A percentile compares a stretch with the other conserved stretches of the same genome.
Conservation (phyloP, 2,888 invertebrate species). For the Pollenia angustigena region DNA sequence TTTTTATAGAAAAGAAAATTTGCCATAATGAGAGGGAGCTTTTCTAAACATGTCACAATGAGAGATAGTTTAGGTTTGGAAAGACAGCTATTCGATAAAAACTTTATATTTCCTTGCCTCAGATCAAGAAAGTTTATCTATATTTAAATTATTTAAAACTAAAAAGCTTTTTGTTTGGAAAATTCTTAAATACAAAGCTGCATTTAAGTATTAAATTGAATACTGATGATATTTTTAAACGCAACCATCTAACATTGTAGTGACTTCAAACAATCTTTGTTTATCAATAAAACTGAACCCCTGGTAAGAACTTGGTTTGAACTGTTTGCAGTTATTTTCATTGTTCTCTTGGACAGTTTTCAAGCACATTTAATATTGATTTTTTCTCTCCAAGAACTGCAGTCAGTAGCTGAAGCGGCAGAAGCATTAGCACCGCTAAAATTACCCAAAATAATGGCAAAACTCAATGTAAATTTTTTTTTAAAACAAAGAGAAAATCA, state of each 20-base stretch:
- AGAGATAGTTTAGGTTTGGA: too few relatives aligned
- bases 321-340: background rate
- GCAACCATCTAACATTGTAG: background rate
- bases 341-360: slow-evolving; percentile 22
- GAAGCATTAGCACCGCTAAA: background rate
- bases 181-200: too few relatives aligned
- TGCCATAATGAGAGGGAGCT: too few relatives aligned
- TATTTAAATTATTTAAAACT: too few relatives aligned
- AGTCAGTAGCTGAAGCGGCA: background rate
- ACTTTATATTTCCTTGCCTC: too few relatives aligned
- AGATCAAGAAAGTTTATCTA: too few relatives aligned
- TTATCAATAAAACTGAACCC: background rate
- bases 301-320: background rate
- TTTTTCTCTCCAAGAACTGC: slow-evolving; percentile 29
- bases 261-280: background rate
- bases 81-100: too few relatives aligned
- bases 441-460: slow-evolving; percentile 2
- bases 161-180: too few relatives aligned
- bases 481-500: background rate
- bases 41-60: too few relatives aligned
- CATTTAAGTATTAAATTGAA: too few relatives aligned
- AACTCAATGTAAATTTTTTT: slow-evolving; percentile 7
- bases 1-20: too few relatives aligned
- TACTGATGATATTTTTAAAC: background rate
- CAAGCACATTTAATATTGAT: slow-evolving; percentile 66